These are phyloP conservation scores for Sciurus carolinensis DNA, from an alignment of 2,797 vertebrate genomes.

Conservation along the genomic window DNA sequence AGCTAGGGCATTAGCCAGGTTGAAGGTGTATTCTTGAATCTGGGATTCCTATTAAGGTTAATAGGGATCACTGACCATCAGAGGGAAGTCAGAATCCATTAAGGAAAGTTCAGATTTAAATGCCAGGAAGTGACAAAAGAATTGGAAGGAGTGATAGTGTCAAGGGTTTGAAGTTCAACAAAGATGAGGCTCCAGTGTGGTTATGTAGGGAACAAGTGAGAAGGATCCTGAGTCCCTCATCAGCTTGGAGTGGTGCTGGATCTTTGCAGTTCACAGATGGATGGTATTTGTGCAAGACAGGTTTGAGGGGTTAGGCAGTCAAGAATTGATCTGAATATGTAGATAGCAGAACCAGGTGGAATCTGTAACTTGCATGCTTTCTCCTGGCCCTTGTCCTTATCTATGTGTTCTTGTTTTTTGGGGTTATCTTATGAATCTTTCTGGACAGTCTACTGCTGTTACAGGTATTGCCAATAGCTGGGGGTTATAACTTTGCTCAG, in stretches of 20 bases:
- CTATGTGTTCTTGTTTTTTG: neutral
- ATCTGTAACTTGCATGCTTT: neutral
- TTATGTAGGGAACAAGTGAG: neutral
- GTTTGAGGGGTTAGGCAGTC: neutral
- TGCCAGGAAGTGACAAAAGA: neutral
- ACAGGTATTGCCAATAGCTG: neutral
- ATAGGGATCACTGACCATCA: neutral
- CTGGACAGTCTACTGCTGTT: neutral
- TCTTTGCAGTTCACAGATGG: neutral
- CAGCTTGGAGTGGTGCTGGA: neutral
- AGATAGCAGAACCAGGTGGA: neutral
- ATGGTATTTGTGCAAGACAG: neutral
- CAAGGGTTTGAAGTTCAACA: neutral
- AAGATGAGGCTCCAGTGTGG: neutral
- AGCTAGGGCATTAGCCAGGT: neutral
- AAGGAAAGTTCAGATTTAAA: conserved; percentile 40
- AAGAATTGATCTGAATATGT: neutral
- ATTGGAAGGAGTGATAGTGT: neutral
- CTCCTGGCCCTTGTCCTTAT: neutral
- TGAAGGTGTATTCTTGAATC: conserved; percentile 19
- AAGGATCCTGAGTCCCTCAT: neutral
- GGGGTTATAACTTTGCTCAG: neutral
- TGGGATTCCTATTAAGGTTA: neutral
- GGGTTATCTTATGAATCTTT: neutral
- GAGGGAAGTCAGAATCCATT: conserved; percentile 37